Base-by-base conservation (phyloP, 2,888 invertebrate species). In the Xestia xanthographa region DNA sequence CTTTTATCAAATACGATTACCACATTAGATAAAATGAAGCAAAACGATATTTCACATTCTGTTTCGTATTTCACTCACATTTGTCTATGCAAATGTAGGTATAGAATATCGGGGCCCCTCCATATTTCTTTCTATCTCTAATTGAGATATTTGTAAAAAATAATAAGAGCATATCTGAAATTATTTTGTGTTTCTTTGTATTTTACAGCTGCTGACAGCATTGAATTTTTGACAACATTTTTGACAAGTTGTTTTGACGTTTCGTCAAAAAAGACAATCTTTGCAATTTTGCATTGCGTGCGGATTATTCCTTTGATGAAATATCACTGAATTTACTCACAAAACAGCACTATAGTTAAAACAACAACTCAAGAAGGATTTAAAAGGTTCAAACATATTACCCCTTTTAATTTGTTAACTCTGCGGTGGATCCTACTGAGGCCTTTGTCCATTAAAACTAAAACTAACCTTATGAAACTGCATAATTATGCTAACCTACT, bases 401-500 rank as follows among this genome's bases (percentile, higher is more conserved):
- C 20, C 9, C 14, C 26, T 20, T 45, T 1, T 22, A 53, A 20
- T 58, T 11, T 43, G 2, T 17, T 20, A 0, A 8, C 20, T 26
- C 26, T 17, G n/a, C 0, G 6, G 20, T 50, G 29, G 5, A 43
- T 11, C 22, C 20, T 70, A 20, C 11, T 26, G 17, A 53, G 14
- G 14, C 29, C 14, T 45, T 72, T 72, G 34, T 53, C 11, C 1
- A 22, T 26, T 29, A n/a, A 72, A 60, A 38, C 8, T 62, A 17
- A 14, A 45, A 14, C 9, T 26, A n/a, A 50, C 8, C 22, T 58
- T 22, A 58, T 63, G 38, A 63, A 26, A 48, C 4, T 68, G 43
- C 26, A 14, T 22, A 50, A n/a, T 43, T 17, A 73, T 72, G n/a
- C 79, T 88, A 82, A 77, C 77, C 29, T 65, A 77, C 14, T 41